phyloP scores from a whole-genome alignment of 2,113 vertebrate species.

The Peromyscus californicus region DNA sequence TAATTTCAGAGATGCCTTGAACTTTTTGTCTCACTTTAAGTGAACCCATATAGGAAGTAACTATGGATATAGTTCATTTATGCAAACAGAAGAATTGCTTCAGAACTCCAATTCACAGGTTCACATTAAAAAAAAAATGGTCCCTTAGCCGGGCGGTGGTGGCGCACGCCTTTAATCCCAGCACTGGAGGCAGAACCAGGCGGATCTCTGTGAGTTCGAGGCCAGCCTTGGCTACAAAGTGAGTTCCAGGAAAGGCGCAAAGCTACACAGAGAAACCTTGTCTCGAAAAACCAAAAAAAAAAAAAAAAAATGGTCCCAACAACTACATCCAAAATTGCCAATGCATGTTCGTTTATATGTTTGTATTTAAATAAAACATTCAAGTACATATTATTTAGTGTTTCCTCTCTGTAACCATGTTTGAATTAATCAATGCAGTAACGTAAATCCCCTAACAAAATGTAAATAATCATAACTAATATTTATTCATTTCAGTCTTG shows the following conservation, averaged over 20 bases:
- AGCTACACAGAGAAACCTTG: too few relatives aligned
- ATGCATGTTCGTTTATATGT: neutral
- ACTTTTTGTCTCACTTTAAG: neutral
- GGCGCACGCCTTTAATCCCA: too few relatives aligned
- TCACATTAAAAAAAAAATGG: constrained; percentile 39
- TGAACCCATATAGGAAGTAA: neutral
- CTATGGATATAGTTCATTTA: neutral
- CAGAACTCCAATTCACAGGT: constrained; percentile 9
- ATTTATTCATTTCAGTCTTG: neutral
- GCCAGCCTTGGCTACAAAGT: too few relatives aligned
- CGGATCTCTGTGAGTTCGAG: too few relatives aligned
- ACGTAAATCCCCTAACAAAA: neutral
- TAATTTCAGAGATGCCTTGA: constrained; percentile 4
- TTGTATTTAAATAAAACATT: constrained; percentile 33
- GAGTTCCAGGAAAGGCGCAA: too few relatives aligned
- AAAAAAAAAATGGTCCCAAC: neutral
- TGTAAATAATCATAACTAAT: neutral
- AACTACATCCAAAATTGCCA: neutral
- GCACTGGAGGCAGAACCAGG: too few relatives aligned
- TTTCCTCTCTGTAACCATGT: neutral
- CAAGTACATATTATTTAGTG: neutral
- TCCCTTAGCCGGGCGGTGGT: too few relatives aligned
- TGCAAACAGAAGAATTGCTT: constrained; percentile 30
- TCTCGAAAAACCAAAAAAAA: too few relatives aligned
- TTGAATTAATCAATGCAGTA: neutral